These are phyloP conservation scores for Novumbra hubbsi DNA, from an alignment of 2,797 vertebrate species.

Conservation along the genomic window DNA sequence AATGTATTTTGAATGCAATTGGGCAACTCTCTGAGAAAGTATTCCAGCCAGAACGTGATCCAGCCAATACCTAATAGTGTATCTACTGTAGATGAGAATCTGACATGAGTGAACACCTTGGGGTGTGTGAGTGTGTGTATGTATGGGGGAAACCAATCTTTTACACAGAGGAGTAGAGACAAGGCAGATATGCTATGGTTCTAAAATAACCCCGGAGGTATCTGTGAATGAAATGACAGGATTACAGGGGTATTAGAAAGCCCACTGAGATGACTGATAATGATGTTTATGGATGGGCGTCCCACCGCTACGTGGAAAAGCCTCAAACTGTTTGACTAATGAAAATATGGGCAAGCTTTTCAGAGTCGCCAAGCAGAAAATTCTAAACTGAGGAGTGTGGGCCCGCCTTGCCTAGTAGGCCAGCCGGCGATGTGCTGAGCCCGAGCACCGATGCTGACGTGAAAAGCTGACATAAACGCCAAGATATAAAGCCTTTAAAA, in stretches of 20 bases:
- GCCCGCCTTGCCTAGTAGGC: constrained; percentile 17
- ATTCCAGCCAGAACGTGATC: constrained; percentile 15
- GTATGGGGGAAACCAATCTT: constrained; percentile 70
- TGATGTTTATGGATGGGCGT: constrained; percentile 62
- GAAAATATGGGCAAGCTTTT: constrained; percentile 66
- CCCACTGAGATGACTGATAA: constrained; percentile 77
- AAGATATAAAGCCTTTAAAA: constrained; percentile 36
- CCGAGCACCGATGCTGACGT: background rate
- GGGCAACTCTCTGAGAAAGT: constrained; percentile 2
- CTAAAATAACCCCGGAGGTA: constrained; percentile 65
- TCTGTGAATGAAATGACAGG: constrained; percentile 78
- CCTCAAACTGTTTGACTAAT: constrained; percentile 73
- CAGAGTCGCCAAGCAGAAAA: constrained; percentile 51
- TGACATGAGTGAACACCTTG: constrained; percentile 44
- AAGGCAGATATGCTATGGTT: constrained; percentile 64
- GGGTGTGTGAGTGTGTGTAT: constrained; percentile 30
- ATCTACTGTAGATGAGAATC: constrained; percentile 38
- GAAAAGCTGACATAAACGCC: constrained; percentile 34
- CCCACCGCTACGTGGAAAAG: constrained; percentile 48
- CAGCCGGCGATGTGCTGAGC: background rate
- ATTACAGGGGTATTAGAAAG: constrained; percentile 76
- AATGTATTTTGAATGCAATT: constrained; percentile 14
- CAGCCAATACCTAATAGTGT: constrained; percentile 10
- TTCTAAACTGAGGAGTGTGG: constrained; percentile 29
- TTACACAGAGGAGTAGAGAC: constrained; percentile 72